These are phyloP conservation scores for Fissipunctia ypsillon DNA, from an alignment of 2,888 invertebrate genomes.

Conservation along the genomic window DNA sequence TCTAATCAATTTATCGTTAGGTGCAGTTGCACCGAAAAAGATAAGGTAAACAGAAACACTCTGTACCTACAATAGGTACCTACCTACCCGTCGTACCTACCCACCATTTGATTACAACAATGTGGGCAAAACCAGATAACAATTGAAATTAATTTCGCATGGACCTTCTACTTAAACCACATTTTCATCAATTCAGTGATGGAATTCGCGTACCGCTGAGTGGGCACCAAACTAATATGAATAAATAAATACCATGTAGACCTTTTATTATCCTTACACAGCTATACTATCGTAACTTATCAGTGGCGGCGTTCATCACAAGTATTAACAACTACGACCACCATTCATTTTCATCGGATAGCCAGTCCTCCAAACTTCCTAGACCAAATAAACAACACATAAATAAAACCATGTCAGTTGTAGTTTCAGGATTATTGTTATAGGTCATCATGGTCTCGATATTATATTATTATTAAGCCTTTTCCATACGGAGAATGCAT, in stretches of 20 bases:
- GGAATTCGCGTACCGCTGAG: not conserved
- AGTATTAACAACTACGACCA: slow-evolving; percentile 65
- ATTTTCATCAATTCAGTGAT: not conserved
- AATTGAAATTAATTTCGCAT: not conserved
- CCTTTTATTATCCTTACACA: not conserved
- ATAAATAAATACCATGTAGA: not conserved
- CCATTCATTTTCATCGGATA: slow-evolving; percentile 71
- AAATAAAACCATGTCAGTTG: slow-evolving; percentile 45
- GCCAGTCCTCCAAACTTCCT: slow-evolving; percentile 50
- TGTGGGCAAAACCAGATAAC: not conserved
- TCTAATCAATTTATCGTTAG: not conserved
- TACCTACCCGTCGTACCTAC: too few relatives aligned
- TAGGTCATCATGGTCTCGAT: not conserved
- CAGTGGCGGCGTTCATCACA: slow-evolving; percentile 65
- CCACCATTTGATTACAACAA: not conserved
- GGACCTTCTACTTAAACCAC: not conserved
- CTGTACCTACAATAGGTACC: too few relatives aligned
- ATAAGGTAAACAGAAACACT: not conserved
- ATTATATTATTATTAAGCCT: not conserved
- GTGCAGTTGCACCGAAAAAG: too few relatives aligned
- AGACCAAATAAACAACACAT: slow-evolving; percentile 61
- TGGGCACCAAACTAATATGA: not conserved
- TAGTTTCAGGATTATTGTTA: slow-evolving; percentile 23
- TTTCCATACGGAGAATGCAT: not conserved
- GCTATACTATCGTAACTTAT: slow-evolving; percentile 52